Evolutionary conservation across 2,113 vertebrate genomes (phyloP), one percentile per base, ranked within the genome.

Genomic region (Tragelaphus strepsiceros): DNA sequence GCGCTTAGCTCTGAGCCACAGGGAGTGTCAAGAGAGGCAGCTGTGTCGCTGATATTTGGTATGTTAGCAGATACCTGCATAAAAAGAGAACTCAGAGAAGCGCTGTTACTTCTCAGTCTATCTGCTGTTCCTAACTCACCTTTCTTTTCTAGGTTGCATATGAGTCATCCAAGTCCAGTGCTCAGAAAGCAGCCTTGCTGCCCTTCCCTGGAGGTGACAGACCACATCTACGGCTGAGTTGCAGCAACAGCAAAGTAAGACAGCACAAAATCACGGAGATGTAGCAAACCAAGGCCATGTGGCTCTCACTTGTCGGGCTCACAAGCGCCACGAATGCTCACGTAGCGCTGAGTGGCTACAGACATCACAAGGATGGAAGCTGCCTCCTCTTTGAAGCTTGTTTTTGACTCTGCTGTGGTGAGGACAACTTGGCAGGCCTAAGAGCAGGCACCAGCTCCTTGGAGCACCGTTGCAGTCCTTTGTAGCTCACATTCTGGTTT

Each of bases 111-210:
- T 62, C 15, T 89, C 46, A 51, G 13, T 91, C 49, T 11, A 26
- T 88, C 77, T 91, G 67, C 54, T 49, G 80, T 80, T 94, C 22
- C 43, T 53, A 56, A 67, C 1, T 32, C 12, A 83, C 58, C 30
- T 94, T 91, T 49, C 19, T 96, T 90, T 90, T n/a, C 61, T 89
- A 80, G 28, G 30, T 88, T 58, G 78, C 21, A 89, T 64, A 49
- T 19, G 46, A 92, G 32, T 49, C 2, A 11, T 88, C 15, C 24
- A n/a, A 88, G 30, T 24, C 32, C 30, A 21, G 12, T 1, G 11
- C 30, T 84, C 35, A 77, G 58, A 61, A 58, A 89, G 26, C 64
- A 62, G 14, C 7, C n/a, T 49, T 56, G 80, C 59, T 32, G 5
- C 51, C 16, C 5, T 80, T 88, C 17, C 64, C 81, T 30, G 0